Evolutionary conservation across 2,113 vertebrate genomes (phyloP), one percentile per base, ranked within the genome.

Genomic region (Hymenochirus boettgeri): DNA sequence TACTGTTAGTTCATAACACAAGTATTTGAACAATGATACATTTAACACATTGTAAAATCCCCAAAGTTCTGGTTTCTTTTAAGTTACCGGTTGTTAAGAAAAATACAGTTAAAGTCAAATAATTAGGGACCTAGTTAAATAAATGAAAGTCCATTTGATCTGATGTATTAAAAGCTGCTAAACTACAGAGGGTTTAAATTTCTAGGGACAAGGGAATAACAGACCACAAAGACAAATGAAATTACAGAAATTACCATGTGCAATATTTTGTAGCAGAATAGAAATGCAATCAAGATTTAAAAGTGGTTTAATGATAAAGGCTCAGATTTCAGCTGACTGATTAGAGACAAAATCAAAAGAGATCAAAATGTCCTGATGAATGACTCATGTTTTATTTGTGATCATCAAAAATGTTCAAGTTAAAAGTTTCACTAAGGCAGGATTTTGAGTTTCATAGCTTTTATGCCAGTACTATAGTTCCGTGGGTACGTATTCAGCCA

Each of bases 211-310:
- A 80, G 75, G 73, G 75, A 73, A 24, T 26, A 42, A 22, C 69
- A 71, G 69, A 61, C 62, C 66, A 69, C 67, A 48, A 73, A 73
- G 70, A 75, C 62, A 64, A 54, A 80, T 72, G 72, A 79, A 72
- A 69, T n/a, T n/a, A n/a, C n/a, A n/a, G n/a, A n/a, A n/a, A n/a
- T 51, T 72, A 62, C 74, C 73, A 72, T 74, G 74, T 67, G 72
- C 48, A 70, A 73, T 26, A 73, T 53, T 72, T 72, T 75, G 80
- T 52, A 25, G 22, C 37, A 70, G 66, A 77, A 72, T 62, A 67
- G 29, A 78, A 75, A 75, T 70, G 73, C 46, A 75, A 76, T 80
- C 73, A 73, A 47, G 61, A 74, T 65, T 67, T 73, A 78, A 48
- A 76, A 73, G 48, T 64, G 70, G 26, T 53, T 76, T 74, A 78